Percentiles rank a stretch among this genome's conserved stretches.
phyloP scores from a whole-genome alignment of 2,888 invertebrate species.

The Coelogynopora nodosa region DNA sequence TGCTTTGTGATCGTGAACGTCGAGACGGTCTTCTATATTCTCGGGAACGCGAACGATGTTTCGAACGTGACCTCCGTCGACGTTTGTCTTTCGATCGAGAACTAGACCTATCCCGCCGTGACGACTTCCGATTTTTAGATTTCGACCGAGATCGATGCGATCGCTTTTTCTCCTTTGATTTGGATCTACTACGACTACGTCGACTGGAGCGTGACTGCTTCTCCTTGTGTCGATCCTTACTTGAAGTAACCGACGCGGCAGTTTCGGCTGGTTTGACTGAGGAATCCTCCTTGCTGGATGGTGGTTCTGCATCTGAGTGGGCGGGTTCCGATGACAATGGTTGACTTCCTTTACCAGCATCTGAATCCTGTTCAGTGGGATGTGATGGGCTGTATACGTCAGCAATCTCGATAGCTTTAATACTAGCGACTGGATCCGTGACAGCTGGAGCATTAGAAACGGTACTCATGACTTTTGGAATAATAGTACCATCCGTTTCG shows the following conservation, averaged over 20 bases:
- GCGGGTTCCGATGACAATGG: neutral
- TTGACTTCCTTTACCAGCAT: neutral
- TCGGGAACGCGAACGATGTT: neutral
- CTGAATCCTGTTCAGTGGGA: slow-evolving; percentile 44
- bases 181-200: neutral
- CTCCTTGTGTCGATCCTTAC: neutral
- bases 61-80: neutral
- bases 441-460: neutral
- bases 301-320: too few relatives aligned
- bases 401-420: neutral
- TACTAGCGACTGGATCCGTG: neutral
- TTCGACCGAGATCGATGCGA: neutral
- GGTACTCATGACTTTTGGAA: too few relatives aligned
- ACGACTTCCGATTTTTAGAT: neutral
- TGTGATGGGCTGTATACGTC: slow-evolving; percentile 45
- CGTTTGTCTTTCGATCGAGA: neutral
- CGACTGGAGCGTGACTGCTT: neutral
- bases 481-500: neutral
- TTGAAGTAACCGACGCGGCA: neutral
- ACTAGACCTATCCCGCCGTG: neutral
- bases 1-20: neutral
- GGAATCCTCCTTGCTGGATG: neutral
- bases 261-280: neutral
- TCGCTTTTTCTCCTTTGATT: neutral
- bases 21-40: neutral